Evolutionary conservation across 1,140 invertebrate genomes (phyloP), one percentile per base, ranked within the genome.

Genomic region (Eurosta solidaginis): DNA sequence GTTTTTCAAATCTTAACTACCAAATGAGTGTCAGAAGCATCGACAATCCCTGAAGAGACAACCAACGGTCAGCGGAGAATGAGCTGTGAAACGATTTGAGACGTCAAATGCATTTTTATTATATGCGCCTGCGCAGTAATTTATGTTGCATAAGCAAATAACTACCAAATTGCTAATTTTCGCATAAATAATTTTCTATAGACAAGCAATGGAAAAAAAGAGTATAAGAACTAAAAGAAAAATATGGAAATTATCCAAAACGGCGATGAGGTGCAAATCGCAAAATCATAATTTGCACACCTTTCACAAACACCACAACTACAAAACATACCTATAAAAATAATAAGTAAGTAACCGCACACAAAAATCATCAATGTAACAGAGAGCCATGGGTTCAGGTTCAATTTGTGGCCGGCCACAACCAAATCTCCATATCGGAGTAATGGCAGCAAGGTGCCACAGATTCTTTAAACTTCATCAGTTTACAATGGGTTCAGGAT

Each of bases 141-240:
- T 68, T 68, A 68, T 68, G 59, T 40, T 68, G 59, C 59, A 68
- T 68, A 40, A 68, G 59, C 59, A 68, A 68, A 68, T 68, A 68
- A 36, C 59, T 20, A 40, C 59, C 25, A 68, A 68, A 68, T 40
- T 40, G 59, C 59, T 40, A 68, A n/a, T n/a, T n/a, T 68, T 40
- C 59, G 40, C 36, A 68, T 68, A 68, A 68, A 68, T 68, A 17
- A 7, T 68, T 68, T 40, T 10, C 29, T 22, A 9, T 17, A 68
- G n/a, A n/a, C 9, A 40, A 22, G 27, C 1, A 49, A 27, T 14
- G n/a, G n/a, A n/a, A 29, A 22, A 68, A 68, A 68, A 68, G 20
- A 17, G 5, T 47, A 14, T 10, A 40, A 68, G 20, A 63, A n/a
- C 1, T 12, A 2, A 29, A 12, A 54, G 10, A 54, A 54, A 29